These are phyloP conservation scores for Beaufortia kweichowensis DNA, from an alignment of 2,113 vertebrate species.

Conservation along the genomic window DNA sequence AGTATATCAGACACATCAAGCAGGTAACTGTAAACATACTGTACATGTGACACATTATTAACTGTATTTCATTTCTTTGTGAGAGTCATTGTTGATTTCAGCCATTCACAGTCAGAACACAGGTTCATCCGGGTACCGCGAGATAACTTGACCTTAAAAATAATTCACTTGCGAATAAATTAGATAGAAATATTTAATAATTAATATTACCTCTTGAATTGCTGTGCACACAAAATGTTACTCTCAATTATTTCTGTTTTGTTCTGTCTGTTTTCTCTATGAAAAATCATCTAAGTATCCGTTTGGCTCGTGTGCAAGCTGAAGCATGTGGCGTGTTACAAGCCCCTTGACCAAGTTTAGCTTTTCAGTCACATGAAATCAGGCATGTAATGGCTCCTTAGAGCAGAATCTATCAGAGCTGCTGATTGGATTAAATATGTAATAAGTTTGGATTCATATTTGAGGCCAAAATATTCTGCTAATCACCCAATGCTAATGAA, in stretches of 20 bases:
- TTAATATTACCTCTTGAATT: too few relatives aligned
- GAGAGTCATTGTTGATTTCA: too few relatives aligned
- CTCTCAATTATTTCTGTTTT: background rate
- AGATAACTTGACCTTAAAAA: too few relatives aligned
- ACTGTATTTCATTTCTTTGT: background rate
- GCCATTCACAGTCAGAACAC: too few relatives aligned
- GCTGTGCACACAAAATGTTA: background rate
- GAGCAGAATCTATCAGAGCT: constrained; percentile 54
- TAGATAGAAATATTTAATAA: background rate
- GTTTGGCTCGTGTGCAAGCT: background rate
- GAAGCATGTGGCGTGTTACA: constrained; percentile 25
- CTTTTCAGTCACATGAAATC: constrained; percentile 49
- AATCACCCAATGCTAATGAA: constrained; percentile 66
- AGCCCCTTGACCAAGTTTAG: constrained; percentile 29
- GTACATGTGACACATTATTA: background rate
- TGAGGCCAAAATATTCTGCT: constrained; percentile 68
- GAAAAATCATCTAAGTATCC: background rate
- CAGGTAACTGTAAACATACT: background rate
- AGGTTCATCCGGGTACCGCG: too few relatives aligned
- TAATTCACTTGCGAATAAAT: too few relatives aligned
- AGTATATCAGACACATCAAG: background rate
- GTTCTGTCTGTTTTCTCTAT: background rate
- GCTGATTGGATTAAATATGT: constrained; percentile 74
- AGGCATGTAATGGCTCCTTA: constrained; percentile 52
- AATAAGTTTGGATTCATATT: constrained; percentile 70